A percentile compares a stretch with the other conserved stretches of the same genome.
phyloP scores from a whole-genome alignment of 1,140 invertebrate genomes.

The Coptotermes formosanus region DNA sequence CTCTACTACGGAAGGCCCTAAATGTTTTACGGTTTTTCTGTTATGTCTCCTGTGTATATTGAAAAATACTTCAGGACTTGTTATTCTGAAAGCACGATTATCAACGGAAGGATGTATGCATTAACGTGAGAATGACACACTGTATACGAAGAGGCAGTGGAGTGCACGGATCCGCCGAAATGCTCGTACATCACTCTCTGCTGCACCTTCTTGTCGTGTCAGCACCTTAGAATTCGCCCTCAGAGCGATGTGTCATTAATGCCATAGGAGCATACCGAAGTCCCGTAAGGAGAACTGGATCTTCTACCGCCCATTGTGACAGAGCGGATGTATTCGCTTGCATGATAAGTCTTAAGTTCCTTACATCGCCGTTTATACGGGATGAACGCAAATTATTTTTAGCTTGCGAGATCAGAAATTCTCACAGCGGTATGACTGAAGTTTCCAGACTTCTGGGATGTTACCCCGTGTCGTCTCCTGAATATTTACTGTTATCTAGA shows the following conservation, averaged over 20 bases:
- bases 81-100: not conserved
- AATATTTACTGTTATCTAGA: no score
- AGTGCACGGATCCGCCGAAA: not conserved
- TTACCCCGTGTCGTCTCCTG: no score
- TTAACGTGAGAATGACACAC: not conserved
- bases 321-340: no score
- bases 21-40: no score
- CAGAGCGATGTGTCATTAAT: not conserved
- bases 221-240: not conserved
- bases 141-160: not conserved
- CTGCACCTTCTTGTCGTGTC: not conserved
- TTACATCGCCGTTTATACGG: no score
- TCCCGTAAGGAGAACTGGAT: not conserved
- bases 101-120: not conserved
- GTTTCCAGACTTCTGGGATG: no score
- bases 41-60: not conserved
- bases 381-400: no score
- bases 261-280: not conserved
- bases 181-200: not conserved
- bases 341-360: no score
- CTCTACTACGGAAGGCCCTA: no score
- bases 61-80: not conserved
- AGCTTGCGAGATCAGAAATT: no score
- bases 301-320: no score
- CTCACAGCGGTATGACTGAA: no score